Conservation (phyloP, 2,888 invertebrate species). For the Polietes domitor region DNA sequence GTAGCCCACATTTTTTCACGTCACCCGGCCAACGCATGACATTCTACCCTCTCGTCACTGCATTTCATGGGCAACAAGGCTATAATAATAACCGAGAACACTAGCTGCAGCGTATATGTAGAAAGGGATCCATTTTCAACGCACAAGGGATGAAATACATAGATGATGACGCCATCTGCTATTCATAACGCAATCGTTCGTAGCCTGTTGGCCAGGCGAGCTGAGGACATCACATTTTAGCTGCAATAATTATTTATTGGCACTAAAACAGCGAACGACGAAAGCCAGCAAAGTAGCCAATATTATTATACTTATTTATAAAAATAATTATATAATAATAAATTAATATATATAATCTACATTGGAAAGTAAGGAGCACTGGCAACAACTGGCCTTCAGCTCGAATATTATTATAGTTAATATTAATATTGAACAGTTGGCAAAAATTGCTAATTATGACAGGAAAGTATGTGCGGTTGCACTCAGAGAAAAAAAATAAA, state of each 20-base stretch:
- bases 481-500: too few relatives aligned
- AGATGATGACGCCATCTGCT: conserved; percentile 28
- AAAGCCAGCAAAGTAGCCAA: too few relatives aligned
- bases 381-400: too few relatives aligned
- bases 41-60: neutral
- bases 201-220: neutral
- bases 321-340: too few relatives aligned
- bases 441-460: too few relatives aligned
- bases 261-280: neutral
- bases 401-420: too few relatives aligned
- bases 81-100: neutral
- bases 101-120: neutral
- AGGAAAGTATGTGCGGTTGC: too few relatives aligned
- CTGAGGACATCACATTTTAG: neutral
- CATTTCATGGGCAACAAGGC: neutral
- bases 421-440: too few relatives aligned
- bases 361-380: too few relatives aligned
- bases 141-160: conserved; percentile 24
- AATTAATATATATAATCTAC: too few relatives aligned
- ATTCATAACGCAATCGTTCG: neutral
- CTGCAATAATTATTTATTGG: neutral
- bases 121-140: neutral
- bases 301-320: too few relatives aligned
- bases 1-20: neutral
- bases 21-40: neutral